phyloP scores from a whole-genome alignment of 2,888 invertebrate species.

The Andrena trimmerana region DNA sequence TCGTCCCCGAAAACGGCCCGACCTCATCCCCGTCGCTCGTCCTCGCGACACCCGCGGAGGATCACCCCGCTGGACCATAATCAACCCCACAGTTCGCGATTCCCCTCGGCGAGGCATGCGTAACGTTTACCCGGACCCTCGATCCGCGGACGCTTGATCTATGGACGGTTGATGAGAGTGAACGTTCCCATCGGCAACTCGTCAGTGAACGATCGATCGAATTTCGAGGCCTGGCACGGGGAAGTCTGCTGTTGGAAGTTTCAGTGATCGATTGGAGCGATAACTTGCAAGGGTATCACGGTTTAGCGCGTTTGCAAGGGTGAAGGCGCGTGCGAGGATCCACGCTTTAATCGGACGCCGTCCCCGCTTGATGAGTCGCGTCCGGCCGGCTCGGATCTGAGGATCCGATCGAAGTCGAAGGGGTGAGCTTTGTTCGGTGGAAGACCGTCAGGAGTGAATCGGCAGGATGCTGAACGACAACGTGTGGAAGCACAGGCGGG shows the following conservation, averaged over 20 bases:
- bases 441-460: conserved; percentile 1
- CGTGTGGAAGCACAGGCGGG: conserved; percentile 82
- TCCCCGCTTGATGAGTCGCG: conserved; percentile 45
- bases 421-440: conserved; percentile 15
- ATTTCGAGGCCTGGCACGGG: neutral
- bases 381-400: conserved; percentile 54
- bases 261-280: conserved; percentile 42
- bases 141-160: conserved; percentile 3
- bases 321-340: conserved; percentile 22
- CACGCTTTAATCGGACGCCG: conserved; percentile 18
- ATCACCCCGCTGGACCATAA: neutral
- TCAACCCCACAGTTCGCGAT: neutral
- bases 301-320: conserved; percentile 10
- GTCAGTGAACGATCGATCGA: conserved; percentile 30
- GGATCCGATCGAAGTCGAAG: conserved; percentile 52
- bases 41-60: neutral
- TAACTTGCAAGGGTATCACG: conserved; percentile 7
- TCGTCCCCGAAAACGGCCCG: neutral
- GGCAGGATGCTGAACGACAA: conserved; percentile 78
- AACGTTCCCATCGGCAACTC: neutral
- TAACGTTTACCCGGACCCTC: too few species aligned
- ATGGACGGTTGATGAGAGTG: conserved; percentile 11
- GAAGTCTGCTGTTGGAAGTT: conserved; percentile 29
- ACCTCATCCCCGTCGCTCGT: neutral
- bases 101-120: too few species aligned